Evolutionary conservation across 2,797 vertebrate genomes (phyloP), one percentile per base, ranked within the genome.

Genomic region (Natrix natrix): DNA sequence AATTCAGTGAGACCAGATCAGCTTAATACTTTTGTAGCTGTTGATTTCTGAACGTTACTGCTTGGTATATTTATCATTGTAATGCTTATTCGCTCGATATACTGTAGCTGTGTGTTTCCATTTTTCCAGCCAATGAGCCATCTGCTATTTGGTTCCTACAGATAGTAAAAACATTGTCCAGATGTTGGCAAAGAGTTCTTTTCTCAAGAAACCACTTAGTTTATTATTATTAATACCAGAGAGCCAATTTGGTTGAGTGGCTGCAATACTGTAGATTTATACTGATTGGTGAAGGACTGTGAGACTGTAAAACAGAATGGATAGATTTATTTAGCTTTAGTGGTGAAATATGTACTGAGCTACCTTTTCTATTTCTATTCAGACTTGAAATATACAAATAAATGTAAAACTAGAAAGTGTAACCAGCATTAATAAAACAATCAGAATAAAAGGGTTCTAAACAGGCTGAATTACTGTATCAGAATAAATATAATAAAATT

Each of bases 201-300:
- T 90, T 90, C 74, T 56, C 56, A 86, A 86, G 88, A 90, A 90
- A 59, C 69, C 69, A 83, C 59, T 92, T 43, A 92, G 16, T 87
- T 28, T 63, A 92, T 90, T 90, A 63, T 90, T 86, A 90, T 83
- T 26, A 86, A 55, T 13, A 63, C 17, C 16, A 78, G 56, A 87
- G 28, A 56, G 52, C 16, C 60, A 69, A 7, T 89, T 89, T 89
- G 87, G 87, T 20, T 92, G 60, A 90, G 78, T 60, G n/a, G 48
- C 37, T 28, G 55, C 32, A 86, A 26, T n/a, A 63, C 16, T 22
- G 8, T 52, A 20, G 16, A 52, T 83, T 83, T 66, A 56, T 32
- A 63, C 7, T 63, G n/a, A 55, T 12, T 63, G 74, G 20, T 32
- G 24, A 59, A 92, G 61, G 69, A 16, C 61, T 20, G 37, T 88